Conservation (phyloP, 2,888 invertebrate species). For the Tineola bisselliella region DNA sequence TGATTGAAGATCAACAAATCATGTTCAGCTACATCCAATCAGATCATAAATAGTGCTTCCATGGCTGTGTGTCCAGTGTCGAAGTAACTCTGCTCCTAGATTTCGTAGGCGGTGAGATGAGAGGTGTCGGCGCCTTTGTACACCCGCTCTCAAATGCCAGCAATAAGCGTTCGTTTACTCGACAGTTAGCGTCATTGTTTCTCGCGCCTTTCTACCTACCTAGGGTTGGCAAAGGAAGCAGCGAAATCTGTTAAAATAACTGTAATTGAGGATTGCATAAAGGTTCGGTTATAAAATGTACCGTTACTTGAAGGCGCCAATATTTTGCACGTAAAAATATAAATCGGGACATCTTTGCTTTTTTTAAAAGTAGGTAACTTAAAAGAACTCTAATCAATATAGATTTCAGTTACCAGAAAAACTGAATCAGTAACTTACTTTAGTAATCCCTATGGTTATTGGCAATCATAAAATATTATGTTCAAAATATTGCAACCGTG, state of each 20-base stretch:
- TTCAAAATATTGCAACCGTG: too few relatives aligned
- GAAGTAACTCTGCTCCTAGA: conserved; percentile 16
- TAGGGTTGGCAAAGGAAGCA: not conserved
- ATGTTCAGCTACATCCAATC: not conserved
- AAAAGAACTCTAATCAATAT: too few relatives aligned
- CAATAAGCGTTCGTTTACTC: conserved; percentile 56
- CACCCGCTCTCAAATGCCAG: conserved; percentile 42
- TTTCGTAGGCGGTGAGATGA: conserved; percentile 32
- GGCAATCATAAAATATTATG: too few relatives aligned
- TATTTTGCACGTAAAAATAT: not conserved
- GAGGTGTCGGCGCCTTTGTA: conserved; percentile 43
- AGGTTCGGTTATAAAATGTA: not conserved
- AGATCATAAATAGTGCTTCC: conserved; percentile 13
- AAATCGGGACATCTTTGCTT: too few relatives aligned
- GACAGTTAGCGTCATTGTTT: conserved; percentile 50
- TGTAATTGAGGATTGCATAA: not conserved
- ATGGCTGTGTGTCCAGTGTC: not conserved
- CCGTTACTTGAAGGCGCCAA: not conserved
- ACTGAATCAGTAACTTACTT: too few relatives aligned
- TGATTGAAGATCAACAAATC: not conserved
- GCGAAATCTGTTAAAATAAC: not conserved
- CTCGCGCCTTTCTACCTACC: conserved; percentile 18
- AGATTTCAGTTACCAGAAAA: too few relatives aligned
- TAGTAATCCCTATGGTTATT: too few relatives aligned
- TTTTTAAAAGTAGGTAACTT: too few relatives aligned